These are phyloP conservation scores for Drosophila chauvacae DNA, from an alignment of 1,140 invertebrate species.

Conservation along the genomic window DNA sequence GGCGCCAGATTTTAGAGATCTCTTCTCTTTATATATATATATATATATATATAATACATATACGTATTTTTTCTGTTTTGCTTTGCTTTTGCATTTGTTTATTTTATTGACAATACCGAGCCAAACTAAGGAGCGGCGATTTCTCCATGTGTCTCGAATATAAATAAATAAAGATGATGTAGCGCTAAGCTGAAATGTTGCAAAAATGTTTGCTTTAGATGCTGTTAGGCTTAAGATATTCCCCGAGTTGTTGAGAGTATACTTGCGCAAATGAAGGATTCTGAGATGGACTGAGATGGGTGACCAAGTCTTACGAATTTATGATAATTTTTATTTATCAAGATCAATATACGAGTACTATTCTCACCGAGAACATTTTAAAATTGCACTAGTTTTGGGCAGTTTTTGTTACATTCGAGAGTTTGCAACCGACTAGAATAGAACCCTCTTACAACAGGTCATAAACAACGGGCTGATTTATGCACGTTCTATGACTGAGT, in stretches of 20 bases:
- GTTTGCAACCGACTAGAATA: not conserved
- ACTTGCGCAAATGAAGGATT: not conserved
- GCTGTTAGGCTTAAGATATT: slow-evolving; percentile 11
- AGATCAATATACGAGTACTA: too few species aligned
- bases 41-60: not conserved
- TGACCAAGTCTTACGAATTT: too few species aligned
- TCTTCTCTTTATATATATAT: not conserved
- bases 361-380: slow-evolving; percentile 11
- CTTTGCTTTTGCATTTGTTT: slow-evolving; percentile 44
- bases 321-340: too few species aligned
- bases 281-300: too few species aligned
- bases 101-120: slow-evolving; percentile 38
- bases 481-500: slow-evolving; percentile 50
- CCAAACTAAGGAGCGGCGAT: slow-evolving; percentile 32
- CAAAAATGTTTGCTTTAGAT: slow-evolving; percentile 31
- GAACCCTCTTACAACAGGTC: slow-evolving; percentile 8
- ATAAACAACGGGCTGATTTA: slow-evolving; percentile 61
- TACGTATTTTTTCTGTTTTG: not conserved
- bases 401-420: not conserved
- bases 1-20: slow-evolving; percentile 34
- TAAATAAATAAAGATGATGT: slow-evolving; percentile 38
- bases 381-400: slow-evolving; percentile 5
- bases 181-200: slow-evolving; percentile 13
- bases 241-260: not conserved
- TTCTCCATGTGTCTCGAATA: slow-evolving; percentile 21